These are phyloP conservation scores for Seriola aureovittata DNA, from an alignment of 2,113 vertebrate genomes.

Conservation along the genomic window DNA sequence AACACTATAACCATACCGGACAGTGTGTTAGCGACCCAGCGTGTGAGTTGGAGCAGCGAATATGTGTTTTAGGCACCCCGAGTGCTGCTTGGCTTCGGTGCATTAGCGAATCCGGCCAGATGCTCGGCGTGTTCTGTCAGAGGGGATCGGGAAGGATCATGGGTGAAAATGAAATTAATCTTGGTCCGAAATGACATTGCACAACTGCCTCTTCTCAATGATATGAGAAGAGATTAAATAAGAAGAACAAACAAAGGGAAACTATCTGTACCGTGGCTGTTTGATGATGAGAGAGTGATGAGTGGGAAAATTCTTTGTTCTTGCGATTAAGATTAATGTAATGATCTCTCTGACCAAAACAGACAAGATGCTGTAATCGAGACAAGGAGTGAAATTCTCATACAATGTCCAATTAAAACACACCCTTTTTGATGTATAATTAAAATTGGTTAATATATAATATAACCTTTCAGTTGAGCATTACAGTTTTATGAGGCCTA, in stretches of 20 bases:
- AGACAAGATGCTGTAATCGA: conserved; percentile 37
- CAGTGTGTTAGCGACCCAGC: conserved; percentile 36
- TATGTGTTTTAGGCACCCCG: conserved; percentile 46
- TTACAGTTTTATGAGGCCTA: conserved; percentile 43
- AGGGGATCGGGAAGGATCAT: conserved; percentile 41
- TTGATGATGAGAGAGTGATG: conserved; percentile 35
- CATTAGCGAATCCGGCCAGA: conserved; percentile 55
- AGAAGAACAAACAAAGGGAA: conserved; percentile 44
- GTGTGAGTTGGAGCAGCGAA: conserved; percentile 37
- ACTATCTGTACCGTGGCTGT: conserved; percentile 27
- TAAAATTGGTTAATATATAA: conserved; percentile 74
- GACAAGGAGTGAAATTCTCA: conserved; percentile 50
- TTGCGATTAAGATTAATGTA: conserved; percentile 62
- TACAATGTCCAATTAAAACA: conserved; percentile 75
- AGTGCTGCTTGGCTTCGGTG: conserved; percentile 40
- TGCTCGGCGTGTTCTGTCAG: conserved; percentile 55
- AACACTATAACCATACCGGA: conserved; percentile 25
- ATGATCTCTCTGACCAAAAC: conserved; percentile 63
- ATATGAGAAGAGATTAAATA: conserved; percentile 34
- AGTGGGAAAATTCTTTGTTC: conserved; percentile 59
- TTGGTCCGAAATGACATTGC: conserved; percentile 3
- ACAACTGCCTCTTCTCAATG: conserved; percentile 43
- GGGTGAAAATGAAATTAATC: conserved; percentile 53
- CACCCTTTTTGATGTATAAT: conserved; percentile 77
- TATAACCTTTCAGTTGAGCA: conserved; percentile 51